phyloP scores from a whole-genome alignment of 1,140 invertebrate genomes.

The Brachionus rubens region DNA sequence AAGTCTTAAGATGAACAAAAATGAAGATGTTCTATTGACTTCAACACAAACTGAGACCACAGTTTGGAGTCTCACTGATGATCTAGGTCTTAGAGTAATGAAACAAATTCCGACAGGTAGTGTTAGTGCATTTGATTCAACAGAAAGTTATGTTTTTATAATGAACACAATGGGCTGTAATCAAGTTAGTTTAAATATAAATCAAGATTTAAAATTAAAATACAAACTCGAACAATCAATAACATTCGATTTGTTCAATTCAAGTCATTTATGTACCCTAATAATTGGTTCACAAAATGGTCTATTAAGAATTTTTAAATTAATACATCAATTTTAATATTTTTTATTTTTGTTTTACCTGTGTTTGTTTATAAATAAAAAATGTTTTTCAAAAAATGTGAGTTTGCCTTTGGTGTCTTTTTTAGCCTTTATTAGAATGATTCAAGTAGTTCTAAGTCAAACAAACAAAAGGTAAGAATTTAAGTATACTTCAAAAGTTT shows the following conservation, averaged over 20 bases:
- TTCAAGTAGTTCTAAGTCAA: too few relatives aligned
- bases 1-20: not conserved
- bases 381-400: too few relatives aligned
- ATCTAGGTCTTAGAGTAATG: not conserved
- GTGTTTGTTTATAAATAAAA: slow-evolving; percentile 1
- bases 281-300: not conserved
- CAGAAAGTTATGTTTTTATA: not conserved
- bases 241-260: not conserved
- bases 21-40: not conserved
- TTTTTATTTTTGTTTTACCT: not conserved
- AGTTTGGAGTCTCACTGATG: not conserved
- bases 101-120: too few relatives aligned
- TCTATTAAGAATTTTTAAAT: slow-evolving; percentile 19
- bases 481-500: too few relatives aligned
- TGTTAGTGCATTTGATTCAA: too few relatives aligned
- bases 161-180: not conserved
- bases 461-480: too few relatives aligned
- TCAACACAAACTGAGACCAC: not conserved
- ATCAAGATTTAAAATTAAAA: not conserved
- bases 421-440: too few relatives aligned
- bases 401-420: too few relatives aligned
- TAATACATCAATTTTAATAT: slow-evolving; percentile 6
- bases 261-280: not conserved
- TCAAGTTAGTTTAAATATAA: not conserved
- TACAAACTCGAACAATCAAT: not conserved